Evolutionary conservation across 1,140 invertebrate genomes (phyloP), one percentile per base, ranked within the genome.

Genomic region (Leptinotarsa lineolata): DNA sequence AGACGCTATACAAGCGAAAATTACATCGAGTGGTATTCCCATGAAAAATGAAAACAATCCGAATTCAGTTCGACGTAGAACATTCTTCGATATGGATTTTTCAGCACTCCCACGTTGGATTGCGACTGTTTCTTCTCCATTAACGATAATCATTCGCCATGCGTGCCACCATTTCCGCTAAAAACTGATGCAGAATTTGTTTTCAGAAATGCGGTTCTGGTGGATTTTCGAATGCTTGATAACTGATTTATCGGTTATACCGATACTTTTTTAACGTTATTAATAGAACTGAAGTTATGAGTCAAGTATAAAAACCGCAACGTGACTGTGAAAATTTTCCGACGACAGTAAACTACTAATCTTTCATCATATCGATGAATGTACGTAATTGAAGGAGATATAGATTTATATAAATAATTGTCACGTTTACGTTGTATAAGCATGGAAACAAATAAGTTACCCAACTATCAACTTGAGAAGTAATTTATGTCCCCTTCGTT

Each of bases 381-480:
- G 24, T 39, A 54, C 18, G 63, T 39, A 39, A 65, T 21, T 30
- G 63, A 65, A 65, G 48, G 48, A 54, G 48, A 54, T 54, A 54
- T 54, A 54, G 48, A 54, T 22, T 65, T 65, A 65, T 65, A 65
- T 65, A 65, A 65, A 65, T 30, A 65, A 65, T 24, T 65, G 63
- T 65, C 63, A 65, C 63, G 63, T 65, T 65, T 24, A 24, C 63
- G 21, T 65, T 65, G 63, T 65, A 65, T 65, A 65, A 65, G 63
- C 22, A 65, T 65, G 39, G 39, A 65, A 65, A 39, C 22, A 65
- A 65, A 65, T 65, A 65, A 30, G 63, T 65, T 65, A 65, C 63
- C 63, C 63, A 65, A 65, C 63, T 22, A 65, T 65, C 48, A 54
- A 54, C 48, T 54, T 54, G 48, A 54, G 15, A 54, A 12, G n/a